Conservation (phyloP, 1,140 invertebrate genomes). For the Muscidifurax raptorellus region DNA sequence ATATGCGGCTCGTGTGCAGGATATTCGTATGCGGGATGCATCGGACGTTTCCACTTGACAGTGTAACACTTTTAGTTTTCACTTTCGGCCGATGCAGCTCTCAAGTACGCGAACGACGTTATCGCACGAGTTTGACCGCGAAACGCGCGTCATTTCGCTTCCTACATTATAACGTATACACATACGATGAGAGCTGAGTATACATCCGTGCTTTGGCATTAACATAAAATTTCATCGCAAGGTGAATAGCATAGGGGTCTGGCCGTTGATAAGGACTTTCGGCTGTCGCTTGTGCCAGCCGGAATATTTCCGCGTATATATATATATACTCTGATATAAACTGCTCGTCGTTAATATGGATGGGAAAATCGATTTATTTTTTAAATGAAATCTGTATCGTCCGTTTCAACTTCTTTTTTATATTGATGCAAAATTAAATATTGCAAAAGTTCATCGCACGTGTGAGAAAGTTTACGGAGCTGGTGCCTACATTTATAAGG, state of each 20-base stretch:
- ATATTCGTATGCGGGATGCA: neutral
- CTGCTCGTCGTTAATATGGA: neutral
- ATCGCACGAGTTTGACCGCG: slow-evolving; percentile 20
- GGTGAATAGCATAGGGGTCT: slow-evolving; percentile 45
- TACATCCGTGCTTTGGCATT: neutral
- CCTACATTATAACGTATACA: neutral
- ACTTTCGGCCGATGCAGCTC: slow-evolving; percentile 5
- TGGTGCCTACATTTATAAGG: neutral
- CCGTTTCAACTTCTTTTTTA: too few relatives aligned
- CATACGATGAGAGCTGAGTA: neutral
- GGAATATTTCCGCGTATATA: slow-evolving; percentile 17
- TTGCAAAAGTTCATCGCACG: slow-evolving; percentile 8
- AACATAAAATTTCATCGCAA: slow-evolving; percentile 46
- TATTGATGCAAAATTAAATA: slow-evolving; percentile 8
- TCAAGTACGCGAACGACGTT: slow-evolving; percentile 14
- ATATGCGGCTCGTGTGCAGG: too few relatives aligned
- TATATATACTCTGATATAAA: too few relatives aligned
- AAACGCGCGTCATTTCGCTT: neutral
- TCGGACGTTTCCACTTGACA: neutral
- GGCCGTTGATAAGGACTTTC: slow-evolving; percentile 13
- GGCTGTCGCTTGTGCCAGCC: neutral
- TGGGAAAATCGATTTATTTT: neutral
- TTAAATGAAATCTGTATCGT: too few relatives aligned
- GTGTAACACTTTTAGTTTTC: neutral
- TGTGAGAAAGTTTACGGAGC: neutral